phyloP scores from a whole-genome alignment of 2,797 vertebrate genomes.

The Toxotes lorentzi region DNA sequence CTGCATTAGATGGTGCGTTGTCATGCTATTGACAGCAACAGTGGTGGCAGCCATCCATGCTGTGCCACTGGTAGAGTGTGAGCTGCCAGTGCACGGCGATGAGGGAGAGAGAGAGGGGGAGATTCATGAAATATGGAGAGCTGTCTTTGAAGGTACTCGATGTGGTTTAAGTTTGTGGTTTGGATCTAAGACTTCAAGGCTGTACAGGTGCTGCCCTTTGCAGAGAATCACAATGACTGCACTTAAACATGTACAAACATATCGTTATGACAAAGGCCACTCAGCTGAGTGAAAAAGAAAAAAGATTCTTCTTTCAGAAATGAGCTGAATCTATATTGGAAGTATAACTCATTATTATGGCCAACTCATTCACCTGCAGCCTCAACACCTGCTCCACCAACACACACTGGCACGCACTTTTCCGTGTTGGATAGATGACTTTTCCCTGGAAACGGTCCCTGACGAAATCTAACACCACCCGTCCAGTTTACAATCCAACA shows the following conservation, averaged over 20 bases:
- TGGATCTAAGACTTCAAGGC: constrained; percentile 16
- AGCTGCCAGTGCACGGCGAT: constrained; percentile 59
- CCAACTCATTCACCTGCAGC: constrained; percentile 61
- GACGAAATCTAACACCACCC: constrained; percentile 21
- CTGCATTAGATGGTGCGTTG: constrained; percentile 69
- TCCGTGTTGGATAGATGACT: constrained; percentile 35
- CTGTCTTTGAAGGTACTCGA: constrained; percentile 30
- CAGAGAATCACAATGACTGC: constrained; percentile 15
- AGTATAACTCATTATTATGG: constrained; percentile 32
- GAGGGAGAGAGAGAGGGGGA: constrained; percentile 13
- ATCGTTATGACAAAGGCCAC: constrained; percentile 35
- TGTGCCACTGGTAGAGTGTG: constrained; percentile 71
- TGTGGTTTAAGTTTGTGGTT: constrained; percentile 35
- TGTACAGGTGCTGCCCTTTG: constrained; percentile 40
- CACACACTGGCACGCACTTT: constrained; percentile 40
- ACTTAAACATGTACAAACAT: constrained; percentile 42
- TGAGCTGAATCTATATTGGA: constrained; percentile 39
- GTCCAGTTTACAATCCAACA: constrained; percentile 21
- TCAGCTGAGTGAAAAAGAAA: constrained; percentile 19
- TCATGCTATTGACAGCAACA: constrained; percentile 75
- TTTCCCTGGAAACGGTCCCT: constrained; percentile 27
- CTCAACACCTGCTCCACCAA: constrained; percentile 58
- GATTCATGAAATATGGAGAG: constrained; percentile 41
- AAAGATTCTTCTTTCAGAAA: constrained; percentile 31
- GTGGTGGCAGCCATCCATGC: constrained; percentile 76